Conservation (phyloP, 2,888 invertebrate genomes). For the Xiphydria camelus region DNA sequence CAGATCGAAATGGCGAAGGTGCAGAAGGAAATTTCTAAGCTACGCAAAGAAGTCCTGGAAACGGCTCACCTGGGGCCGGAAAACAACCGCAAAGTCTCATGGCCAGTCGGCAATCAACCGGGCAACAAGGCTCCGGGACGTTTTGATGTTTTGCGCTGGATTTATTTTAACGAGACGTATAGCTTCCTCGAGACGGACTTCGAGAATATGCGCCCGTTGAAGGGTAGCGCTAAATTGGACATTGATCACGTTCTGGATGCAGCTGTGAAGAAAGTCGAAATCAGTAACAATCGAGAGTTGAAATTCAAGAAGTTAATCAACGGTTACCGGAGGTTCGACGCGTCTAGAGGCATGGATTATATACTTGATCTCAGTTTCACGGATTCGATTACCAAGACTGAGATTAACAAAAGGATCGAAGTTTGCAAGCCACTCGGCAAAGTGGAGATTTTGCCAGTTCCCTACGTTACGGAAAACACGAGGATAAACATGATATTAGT, state of each 20-base stretch:
- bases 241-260: slow-evolving; percentile 64
- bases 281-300: slow-evolving; percentile 60
- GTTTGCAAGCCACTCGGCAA: slow-evolving; percentile 82
- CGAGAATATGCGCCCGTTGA: slow-evolving; percentile 68
- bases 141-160: slow-evolving; percentile 85
- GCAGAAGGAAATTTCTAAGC: slow-evolving; percentile 54
- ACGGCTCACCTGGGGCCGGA: slow-evolving; percentile 58
- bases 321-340: slow-evolving; percentile 79
- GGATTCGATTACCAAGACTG: slow-evolving; percentile 57
- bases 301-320: slow-evolving; percentile 65
- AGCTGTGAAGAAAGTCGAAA: slow-evolving; percentile 59
- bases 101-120: slow-evolving; percentile 76
- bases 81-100: slow-evolving; percentile 55
- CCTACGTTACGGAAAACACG: slow-evolving; percentile 94
- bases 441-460: slow-evolving; percentile 87
- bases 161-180: slow-evolving; percentile 83
- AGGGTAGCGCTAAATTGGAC: slow-evolving; percentile 70
- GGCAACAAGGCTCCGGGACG: slow-evolving; percentile 71
- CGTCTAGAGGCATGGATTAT: slow-evolving; percentile 85
- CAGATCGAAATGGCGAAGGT: slow-evolving; percentile 55
- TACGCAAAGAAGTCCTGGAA: slow-evolving; percentile 58
- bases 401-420: slow-evolving; percentile 71
- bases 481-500: slow-evolving; percentile 78
- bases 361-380: slow-evolving; percentile 71
- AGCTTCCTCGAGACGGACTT: slow-evolving; percentile 82